Percentiles rank a stretch among this genome's conserved stretches.
phyloP scores from a whole-genome alignment of 2,113 vertebrate genomes.

The Phrynosoma blainvillii region DNA sequence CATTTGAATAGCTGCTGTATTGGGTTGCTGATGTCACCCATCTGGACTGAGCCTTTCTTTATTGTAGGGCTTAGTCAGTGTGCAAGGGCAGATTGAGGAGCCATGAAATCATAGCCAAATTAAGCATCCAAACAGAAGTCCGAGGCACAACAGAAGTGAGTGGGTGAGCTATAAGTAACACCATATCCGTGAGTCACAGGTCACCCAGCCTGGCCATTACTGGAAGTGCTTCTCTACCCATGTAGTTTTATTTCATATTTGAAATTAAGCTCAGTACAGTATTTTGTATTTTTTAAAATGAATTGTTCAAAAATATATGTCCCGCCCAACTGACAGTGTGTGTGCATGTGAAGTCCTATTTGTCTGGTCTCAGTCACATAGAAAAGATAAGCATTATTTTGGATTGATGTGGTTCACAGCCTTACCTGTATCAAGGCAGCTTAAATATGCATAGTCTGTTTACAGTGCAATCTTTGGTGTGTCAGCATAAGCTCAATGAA shows the following conservation, averaged over 20 bases:
- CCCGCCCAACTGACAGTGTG: neutral
- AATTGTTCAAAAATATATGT: too few relatives aligned
- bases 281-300: neutral
- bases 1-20: slow-evolving; percentile 73
- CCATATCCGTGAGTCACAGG: neutral
- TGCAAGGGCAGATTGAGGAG: slow-evolving; percentile 58
- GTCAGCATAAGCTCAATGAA: neutral
- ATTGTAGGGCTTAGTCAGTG: slow-evolving; percentile 64
- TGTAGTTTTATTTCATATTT: neutral
- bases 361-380: neutral
- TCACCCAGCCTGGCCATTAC: accelerated
- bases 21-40: slow-evolving; percentile 81
- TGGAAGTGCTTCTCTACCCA: neutral
- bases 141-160: slow-evolving; percentile 41
- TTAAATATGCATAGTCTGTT: neutral
- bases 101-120: slow-evolving; percentile 69
- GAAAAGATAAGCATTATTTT: neutral
- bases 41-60: slow-evolving; percentile 68
- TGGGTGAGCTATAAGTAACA: slow-evolving; percentile 37
- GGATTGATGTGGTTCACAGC: neutral
- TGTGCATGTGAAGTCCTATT: neutral
- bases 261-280: neutral
- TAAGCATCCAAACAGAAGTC: slow-evolving; percentile 67
- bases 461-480: neutral
- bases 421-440: neutral